Conservation (phyloP, 2,113 vertebrate species). For the Ia io region DNA sequence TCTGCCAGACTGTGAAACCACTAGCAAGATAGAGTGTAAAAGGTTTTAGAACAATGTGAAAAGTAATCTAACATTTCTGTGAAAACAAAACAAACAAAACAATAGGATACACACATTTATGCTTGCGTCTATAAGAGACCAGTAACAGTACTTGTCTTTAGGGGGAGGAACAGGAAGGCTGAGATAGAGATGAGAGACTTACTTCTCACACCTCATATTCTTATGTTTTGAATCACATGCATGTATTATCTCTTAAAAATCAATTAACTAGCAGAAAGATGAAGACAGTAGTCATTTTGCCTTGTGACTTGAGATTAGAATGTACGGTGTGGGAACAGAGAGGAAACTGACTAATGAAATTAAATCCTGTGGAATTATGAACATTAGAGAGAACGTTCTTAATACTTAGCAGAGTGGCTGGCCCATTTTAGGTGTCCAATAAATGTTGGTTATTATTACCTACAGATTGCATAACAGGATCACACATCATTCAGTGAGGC, state of each 20-base stretch:
- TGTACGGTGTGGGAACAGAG: not conserved
- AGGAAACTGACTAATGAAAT: conserved; percentile 35
- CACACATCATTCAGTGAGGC: conserved; percentile 58
- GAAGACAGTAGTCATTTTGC: not conserved
- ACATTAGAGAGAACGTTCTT: conserved; percentile 17
- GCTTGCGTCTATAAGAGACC: not conserved
- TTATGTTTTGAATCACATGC: not conserved
- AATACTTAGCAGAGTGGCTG: conserved; percentile 48
- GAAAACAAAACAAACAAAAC: not conserved
- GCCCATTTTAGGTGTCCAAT: conserved; percentile 12
- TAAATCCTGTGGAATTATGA: conserved; percentile 24
- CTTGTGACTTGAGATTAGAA: not conserved
- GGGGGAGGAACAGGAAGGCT: not conserved
- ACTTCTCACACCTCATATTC: not conserved
- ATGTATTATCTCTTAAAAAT: not conserved
- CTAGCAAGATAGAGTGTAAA: not conserved
- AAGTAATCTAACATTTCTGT: not conserved
- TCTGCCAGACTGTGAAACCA: not conserved
- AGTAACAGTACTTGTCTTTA: not conserved
- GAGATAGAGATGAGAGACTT: not conserved
- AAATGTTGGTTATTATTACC: conserved; percentile 53
- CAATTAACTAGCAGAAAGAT: not conserved
- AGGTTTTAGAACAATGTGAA: conserved; percentile 1
- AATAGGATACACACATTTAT: not conserved
- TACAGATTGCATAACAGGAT: conserved; percentile 52